phyloP scores from a whole-genome alignment of 2,888 invertebrate genomes.

The Lepeophtheirus nordmannii region DNA sequence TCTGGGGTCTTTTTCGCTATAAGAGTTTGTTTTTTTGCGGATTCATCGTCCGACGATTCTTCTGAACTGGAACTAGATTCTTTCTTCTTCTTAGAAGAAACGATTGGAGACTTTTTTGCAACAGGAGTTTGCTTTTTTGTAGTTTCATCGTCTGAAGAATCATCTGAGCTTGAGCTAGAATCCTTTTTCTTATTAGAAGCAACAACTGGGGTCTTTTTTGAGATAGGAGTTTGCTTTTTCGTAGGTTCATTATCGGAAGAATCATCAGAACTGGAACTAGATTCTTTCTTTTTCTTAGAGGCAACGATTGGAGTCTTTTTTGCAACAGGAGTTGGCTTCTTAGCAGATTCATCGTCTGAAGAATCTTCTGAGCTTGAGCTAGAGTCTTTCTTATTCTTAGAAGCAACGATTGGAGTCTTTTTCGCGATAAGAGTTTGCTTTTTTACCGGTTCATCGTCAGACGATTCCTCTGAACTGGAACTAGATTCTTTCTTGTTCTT shows the following conservation, averaged over 20 bases:
- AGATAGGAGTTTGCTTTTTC: not conserved
- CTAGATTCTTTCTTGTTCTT: conserved; percentile 1
- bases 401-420: not conserved
- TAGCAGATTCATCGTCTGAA: conserved; percentile 11
- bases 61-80: conserved; percentile 3
- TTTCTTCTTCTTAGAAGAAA: not conserved
- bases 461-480: not conserved
- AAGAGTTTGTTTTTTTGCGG: too few relatives aligned
- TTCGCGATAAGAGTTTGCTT: not conserved
- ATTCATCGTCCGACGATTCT: not conserved
- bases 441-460: not conserved
- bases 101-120: not conserved
- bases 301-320: not conserved
- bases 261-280: not conserved
- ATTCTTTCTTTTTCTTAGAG: not conserved
- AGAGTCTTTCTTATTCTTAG: not conserved
- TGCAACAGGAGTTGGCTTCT: not conserved
- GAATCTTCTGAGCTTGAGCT: not conserved
- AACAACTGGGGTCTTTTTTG: not conserved
- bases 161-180: not conserved
- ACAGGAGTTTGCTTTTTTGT: not conserved
- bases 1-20: too few relatives aligned
- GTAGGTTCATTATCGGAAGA: conserved; percentile 1
- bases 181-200: not conserved
- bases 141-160: conserved; percentile 2